Percentiles rank a stretch among this genome's conserved stretches.
phyloP scores from a whole-genome alignment of 2,113 vertebrate species.

The Conger conger region DNA sequence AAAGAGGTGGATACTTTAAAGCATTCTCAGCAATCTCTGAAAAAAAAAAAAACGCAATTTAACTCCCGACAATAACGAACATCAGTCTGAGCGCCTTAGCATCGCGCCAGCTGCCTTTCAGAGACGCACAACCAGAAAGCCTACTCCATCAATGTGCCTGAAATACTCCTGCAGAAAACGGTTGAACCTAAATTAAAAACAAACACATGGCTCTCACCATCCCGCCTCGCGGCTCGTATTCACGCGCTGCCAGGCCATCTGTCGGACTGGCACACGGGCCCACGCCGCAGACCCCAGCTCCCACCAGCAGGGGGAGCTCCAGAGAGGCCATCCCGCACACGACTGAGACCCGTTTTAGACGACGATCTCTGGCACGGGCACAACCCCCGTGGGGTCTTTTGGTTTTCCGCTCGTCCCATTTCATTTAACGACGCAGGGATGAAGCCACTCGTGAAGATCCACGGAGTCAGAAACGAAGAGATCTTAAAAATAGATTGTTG shows the following conservation, averaged over 20 bases:
- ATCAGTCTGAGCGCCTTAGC: background rate
- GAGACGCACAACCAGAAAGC: background rate
- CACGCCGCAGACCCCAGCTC: conserved; percentile 64
- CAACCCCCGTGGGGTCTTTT: background rate
- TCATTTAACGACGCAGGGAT: background rate
- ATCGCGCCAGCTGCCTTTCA: background rate
- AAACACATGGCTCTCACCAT: conserved; percentile 51
- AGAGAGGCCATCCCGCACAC: conserved; percentile 42
- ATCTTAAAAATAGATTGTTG: too few relatives aligned
- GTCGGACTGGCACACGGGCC: conserved; percentile 72
- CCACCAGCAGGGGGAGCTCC: conserved; percentile 23
- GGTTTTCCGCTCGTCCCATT: background rate
- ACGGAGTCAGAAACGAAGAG: background rate
- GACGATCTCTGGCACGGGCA: background rate
- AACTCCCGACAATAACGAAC: background rate
- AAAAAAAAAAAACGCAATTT: background rate
- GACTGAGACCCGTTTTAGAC: background rate
- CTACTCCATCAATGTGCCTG: background rate
- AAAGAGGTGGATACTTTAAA: background rate
- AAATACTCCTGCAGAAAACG: background rate
- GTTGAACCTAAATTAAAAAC: conserved; percentile 46
- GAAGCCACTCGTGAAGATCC: background rate
- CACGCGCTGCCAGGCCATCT: conserved; percentile 74
- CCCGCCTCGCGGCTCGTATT: conserved; percentile 41
- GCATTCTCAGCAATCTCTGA: background rate